Percentiles rank a stretch among this genome's conserved stretches.
These are phyloP conservation scores for Lottia gigantea DNA, from an alignment of 2,888 invertebrate genomes.

Conservation along the genomic window DNA sequence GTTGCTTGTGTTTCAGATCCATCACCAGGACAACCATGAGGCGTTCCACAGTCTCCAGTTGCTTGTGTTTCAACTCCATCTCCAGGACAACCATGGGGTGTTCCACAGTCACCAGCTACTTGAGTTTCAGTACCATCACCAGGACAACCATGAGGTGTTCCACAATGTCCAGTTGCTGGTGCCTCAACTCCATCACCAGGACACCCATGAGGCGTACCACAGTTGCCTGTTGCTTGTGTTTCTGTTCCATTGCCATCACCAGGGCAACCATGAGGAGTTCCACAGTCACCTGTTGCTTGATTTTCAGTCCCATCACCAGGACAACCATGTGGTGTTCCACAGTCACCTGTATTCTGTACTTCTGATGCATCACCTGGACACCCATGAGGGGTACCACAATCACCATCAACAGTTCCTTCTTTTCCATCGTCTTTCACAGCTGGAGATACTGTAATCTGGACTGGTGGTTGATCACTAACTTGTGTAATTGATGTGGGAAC, in stretches of 20 bases:
- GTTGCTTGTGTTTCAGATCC: constrained; percentile 5
- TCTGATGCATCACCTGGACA: constrained; percentile 30
- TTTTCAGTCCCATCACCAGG: constrained; percentile 15
- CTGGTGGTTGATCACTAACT: constrained; percentile 40
- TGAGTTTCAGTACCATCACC: constrained; percentile 22
- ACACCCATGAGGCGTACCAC: constrained; percentile 38
- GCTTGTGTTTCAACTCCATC: constrained; percentile 23
- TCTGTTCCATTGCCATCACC: constrained; percentile 26
- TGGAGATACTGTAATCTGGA: constrained; percentile 57
- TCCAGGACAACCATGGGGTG: constrained; percentile 29
- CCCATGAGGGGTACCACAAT: constrained; percentile 26
- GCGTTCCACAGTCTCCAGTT: constrained; percentile 25
- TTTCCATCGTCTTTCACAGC: constrained; percentile 25
- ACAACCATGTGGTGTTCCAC: constrained; percentile 18
- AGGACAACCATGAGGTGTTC: constrained; percentile 32
- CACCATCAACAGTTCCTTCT: constrained; percentile 14
- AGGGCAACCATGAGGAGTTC: constrained; percentile 27
- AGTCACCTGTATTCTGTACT: constrained; percentile 22
- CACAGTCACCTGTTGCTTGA: constrained; percentile 20
- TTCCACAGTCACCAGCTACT: constrained; percentile 23
- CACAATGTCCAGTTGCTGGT: constrained; percentile 25
- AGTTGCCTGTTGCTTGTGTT: constrained; percentile 22
- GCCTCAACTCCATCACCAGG: constrained; percentile 31
- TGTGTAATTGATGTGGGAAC: constrained; percentile 21
- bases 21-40: constrained; percentile 6